Conservation (phyloP, 2,888 invertebrate genomes). For the Gibbula magus region DNA sequence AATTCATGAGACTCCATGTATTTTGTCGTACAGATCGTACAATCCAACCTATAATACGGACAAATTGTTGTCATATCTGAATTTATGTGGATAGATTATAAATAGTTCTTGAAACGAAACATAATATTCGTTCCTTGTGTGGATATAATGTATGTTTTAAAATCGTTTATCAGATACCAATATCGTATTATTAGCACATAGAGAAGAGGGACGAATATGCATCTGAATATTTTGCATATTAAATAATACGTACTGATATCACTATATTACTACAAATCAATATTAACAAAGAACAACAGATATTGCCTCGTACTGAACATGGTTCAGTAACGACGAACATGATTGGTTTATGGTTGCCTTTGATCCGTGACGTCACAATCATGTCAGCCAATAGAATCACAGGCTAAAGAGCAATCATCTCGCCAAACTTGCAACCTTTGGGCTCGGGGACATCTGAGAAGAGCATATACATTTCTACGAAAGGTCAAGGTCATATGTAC, state of each 20-base stretch:
- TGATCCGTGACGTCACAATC: constrained; percentile 10
- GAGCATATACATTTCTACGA: not conserved
- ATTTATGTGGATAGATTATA: not conserved
- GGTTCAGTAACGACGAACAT: not conserved
- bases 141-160: no score
- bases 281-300: not conserved
- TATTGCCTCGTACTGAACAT: not conserved
- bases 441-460: not conserved
- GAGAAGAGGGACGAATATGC: no score
- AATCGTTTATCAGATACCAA: no score
- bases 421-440: constrained; percentile 4
- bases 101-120: not conserved
- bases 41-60: no score
- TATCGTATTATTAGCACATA: no score
- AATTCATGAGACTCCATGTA: no score
- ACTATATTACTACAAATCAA: not conserved
- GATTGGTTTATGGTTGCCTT: not conserved
- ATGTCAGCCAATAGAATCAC: constrained; percentile 8
- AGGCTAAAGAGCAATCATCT: not conserved
- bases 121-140: no score
- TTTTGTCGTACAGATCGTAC: no score
- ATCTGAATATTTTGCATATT: not conserved
- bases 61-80: no score
- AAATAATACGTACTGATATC: not conserved
- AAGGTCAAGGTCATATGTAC: not conserved